These are phyloP conservation scores for Trissoscelio sp. DNA, from an alignment of 2,888 invertebrate species.

Conservation along the genomic window DNA sequence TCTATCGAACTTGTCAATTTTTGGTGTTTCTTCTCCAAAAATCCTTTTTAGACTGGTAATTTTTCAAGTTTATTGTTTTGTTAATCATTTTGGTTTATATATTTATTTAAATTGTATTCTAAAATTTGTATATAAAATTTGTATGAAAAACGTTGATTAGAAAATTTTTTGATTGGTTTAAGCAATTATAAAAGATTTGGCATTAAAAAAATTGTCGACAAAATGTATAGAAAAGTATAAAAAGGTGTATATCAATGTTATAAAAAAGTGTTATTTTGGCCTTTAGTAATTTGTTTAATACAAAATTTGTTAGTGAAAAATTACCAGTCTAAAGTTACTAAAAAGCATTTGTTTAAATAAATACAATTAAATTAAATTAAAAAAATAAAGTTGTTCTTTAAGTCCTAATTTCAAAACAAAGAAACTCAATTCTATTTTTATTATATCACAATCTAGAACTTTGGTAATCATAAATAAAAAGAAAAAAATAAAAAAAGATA, in stretches of 20 bases:
- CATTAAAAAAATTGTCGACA: neutral
- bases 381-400: too few relatives aligned
- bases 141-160: neutral
- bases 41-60: neutral
- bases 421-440: constrained; percentile 45
- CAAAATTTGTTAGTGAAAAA: neutral
- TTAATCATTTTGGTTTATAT: neutral
- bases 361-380: too few relatives aligned
- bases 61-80: neutral
- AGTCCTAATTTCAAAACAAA: neutral
- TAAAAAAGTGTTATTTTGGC: neutral
- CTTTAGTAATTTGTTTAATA: neutral
- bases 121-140: neutral
- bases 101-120: too few relatives aligned
- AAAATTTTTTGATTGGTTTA: too few relatives aligned
- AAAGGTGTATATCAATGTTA: neutral
- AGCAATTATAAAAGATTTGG: too few relatives aligned
- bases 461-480: constrained; percentile 39
- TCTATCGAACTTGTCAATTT: constrained; percentile 13
- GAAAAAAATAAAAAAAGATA: too few relatives aligned
- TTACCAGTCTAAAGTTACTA: constrained; percentile 5
- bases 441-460: constrained; percentile 51
- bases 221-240: neutral
- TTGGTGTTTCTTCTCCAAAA: neutral
- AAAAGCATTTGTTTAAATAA: too few relatives aligned